Percentiles rank a stretch among this genome's conserved stretches.
phyloP scores from a whole-genome alignment of 2,888 invertebrate species.

The Gastracanthus pulcherrimus region DNA sequence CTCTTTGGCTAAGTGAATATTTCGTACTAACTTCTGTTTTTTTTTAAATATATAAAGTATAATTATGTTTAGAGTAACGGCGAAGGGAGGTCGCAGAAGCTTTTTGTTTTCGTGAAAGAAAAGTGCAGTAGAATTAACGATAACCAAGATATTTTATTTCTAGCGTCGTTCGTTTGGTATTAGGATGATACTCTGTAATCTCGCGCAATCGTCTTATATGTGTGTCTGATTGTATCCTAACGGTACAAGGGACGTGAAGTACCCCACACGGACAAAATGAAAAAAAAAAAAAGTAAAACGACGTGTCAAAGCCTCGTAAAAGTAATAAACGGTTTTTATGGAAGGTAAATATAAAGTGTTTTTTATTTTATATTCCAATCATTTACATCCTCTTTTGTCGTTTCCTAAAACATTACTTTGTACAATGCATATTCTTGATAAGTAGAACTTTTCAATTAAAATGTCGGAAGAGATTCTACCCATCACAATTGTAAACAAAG shows the following conservation, averaged over 20 bases:
- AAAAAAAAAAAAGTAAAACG: slow-evolving; percentile 23
- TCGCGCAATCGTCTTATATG: slow-evolving; percentile 30
- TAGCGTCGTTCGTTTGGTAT: slow-evolving; percentile 37
- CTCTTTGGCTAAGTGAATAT: slow-evolving; percentile 48
- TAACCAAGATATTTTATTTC: slow-evolving; percentile 51
- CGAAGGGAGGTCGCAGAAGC: slow-evolving; percentile 15
- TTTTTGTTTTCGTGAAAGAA: slow-evolving; percentile 22
- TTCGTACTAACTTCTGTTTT: slow-evolving; percentile 46
- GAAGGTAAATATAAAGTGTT: slow-evolving; percentile 40
- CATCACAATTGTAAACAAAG: too few relatives aligned
- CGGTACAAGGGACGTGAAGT: slow-evolving; percentile 13
- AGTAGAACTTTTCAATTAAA: too few relatives aligned
- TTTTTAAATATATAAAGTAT: slow-evolving; percentile 34
- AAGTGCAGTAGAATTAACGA: slow-evolving; percentile 42
- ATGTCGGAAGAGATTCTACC: neutral
- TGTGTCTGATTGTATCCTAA: slow-evolving; percentile 29
- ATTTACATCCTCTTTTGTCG: neutral
- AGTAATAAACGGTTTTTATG: slow-evolving; percentile 61
- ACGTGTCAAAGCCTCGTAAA: slow-evolving; percentile 47
- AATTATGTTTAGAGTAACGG: slow-evolving; percentile 32
- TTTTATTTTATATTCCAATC: neutral
- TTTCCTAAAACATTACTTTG: neutral
- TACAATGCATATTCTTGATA: neutral
- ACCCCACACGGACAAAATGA: neutral
- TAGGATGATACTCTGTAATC: slow-evolving; percentile 47